These are phyloP conservation scores for Pipistrellus pygmaeus DNA, from an alignment of 2,797 vertebrate genomes.

Conservation along the genomic window DNA sequence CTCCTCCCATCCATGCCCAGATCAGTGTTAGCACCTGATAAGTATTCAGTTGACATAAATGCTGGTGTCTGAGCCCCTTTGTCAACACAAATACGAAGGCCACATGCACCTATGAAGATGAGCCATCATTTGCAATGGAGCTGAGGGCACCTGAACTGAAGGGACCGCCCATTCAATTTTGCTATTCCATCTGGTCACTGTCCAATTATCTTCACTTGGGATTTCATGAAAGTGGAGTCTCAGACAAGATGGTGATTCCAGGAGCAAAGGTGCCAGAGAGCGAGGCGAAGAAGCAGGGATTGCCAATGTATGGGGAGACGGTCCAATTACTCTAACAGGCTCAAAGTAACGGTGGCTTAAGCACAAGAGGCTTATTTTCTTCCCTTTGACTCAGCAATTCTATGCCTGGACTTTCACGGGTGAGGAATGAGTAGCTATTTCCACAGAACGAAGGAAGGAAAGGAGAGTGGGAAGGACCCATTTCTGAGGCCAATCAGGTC, in stretches of 20 bases:
- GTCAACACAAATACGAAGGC: neutral
- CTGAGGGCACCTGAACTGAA: neutral
- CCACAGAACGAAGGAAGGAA: neutral
- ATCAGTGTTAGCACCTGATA: neutral
- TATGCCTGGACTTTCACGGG: neutral
- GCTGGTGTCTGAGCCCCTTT: neutral
- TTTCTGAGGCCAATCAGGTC: neutral
- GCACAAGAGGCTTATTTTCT: neutral
- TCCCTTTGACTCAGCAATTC: neutral
- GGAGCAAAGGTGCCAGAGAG: neutral
- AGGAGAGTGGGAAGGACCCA: neutral
- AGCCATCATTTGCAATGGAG: neutral
- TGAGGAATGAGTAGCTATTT: neutral
- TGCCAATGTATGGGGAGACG: neutral
- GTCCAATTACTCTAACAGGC: neutral
- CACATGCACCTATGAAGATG: neutral
- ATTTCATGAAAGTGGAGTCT: neutral
- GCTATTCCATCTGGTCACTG: neutral
- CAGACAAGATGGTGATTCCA: neutral
- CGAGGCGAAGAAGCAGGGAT: neutral
- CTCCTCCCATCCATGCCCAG: neutral
- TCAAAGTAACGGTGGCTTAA: neutral
- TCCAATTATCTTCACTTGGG: neutral
- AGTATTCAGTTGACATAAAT: neutral
- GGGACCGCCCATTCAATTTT: neutral